Evolutionary conservation across 2,888 invertebrate species (phyloP).

Genomic region (Fragum fragum): DNA sequence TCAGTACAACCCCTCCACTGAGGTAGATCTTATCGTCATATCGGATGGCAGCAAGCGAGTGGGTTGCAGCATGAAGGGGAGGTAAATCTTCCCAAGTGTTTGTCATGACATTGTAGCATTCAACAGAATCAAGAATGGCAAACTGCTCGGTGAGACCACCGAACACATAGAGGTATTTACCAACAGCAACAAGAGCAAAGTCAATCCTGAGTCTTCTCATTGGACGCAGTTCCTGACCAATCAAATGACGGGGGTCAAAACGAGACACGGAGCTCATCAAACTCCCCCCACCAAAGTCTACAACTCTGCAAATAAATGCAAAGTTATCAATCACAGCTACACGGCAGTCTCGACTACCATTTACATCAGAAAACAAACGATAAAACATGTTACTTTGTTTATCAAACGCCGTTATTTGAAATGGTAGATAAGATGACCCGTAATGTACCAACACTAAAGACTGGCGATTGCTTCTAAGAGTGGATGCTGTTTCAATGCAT

Average conservation of each 20-base stretch:
- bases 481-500: slow-evolving; percentile 76
- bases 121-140: slow-evolving; percentile 84
- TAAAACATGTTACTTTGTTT: slow-evolving; percentile 78
- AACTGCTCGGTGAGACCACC: slow-evolving; percentile 85
- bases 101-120: slow-evolving; percentile 82
- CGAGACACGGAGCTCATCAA: slow-evolving; percentile 85
- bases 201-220: slow-evolving; percentile 84
- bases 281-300: slow-evolving; percentile 86
- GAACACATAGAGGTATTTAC: slow-evolving; percentile 81
- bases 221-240: slow-evolving; percentile 83
- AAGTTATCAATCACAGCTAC: slow-evolving; percentile 84
- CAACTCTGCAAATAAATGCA: slow-evolving; percentile 85
- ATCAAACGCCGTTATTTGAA: slow-evolving; percentile 85
- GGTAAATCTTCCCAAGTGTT: slow-evolving; percentile 84
- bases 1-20: slow-evolving; percentile 84
- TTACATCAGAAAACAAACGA: slow-evolving; percentile 83
- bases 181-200: slow-evolving; percentile 82
- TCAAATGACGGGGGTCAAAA: slow-evolving; percentile 85
- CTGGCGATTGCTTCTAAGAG: slow-evolving; percentile 73
- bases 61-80: slow-evolving; percentile 82
- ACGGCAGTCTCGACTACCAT: slow-evolving; percentile 85
- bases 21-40: slow-evolving; percentile 82
- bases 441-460: slow-evolving; percentile 82
- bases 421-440: slow-evolving; percentile 84
- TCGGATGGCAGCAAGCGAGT: slow-evolving; percentile 82